Evolutionary conservation across 92 coral and sea anemone genomes (phyloP).

Genomic region (Porites cylindrica): DNA sequence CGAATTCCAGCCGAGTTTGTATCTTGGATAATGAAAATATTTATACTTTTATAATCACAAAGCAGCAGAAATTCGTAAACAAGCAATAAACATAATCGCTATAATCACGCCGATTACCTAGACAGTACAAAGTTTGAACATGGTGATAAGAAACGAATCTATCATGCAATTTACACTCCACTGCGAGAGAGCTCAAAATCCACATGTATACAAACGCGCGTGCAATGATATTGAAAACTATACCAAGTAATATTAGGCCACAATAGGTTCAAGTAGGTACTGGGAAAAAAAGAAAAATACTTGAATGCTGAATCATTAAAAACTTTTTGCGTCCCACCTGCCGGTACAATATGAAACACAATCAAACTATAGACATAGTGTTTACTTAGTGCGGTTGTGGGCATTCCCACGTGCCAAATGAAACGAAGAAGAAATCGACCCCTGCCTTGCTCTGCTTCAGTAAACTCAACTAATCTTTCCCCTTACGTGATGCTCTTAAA

Average conservation of each 20-base stretch:
- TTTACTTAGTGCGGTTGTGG: constrained; percentile 44
- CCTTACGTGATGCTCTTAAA: constrained; percentile 38
- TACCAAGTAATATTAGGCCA: constrained; percentile 19
- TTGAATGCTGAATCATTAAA: constrained; percentile 61
- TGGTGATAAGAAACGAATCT: constrained; percentile 77
- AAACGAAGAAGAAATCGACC: constrained; percentile 36
- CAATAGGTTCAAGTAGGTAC: background rate
- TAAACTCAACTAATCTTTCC: background rate
- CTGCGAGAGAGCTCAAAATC: constrained; percentile 57
- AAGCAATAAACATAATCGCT: constrained; percentile 92
- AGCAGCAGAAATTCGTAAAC: constrained; percentile 87
- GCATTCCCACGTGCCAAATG: constrained; percentile 42
- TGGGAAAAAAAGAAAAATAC: background rate
- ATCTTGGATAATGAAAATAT: constrained; percentile 75
- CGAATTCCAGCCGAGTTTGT: constrained; percentile 62
- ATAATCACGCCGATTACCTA: constrained; percentile 87
- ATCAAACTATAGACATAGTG: constrained; percentile 33
- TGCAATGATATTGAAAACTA: constrained; percentile 46
- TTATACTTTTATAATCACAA: constrained; percentile 78
- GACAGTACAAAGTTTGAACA: constrained; percentile 77
- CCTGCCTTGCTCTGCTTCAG: constrained; percentile 23
- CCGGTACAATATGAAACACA: constrained; percentile 27
- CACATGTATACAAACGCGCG: constrained; percentile 1
- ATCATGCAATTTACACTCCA: constrained; percentile 89
- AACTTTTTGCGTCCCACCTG: constrained; percentile 48